Evolutionary conservation across 2,113 vertebrate genomes (phyloP).

Genomic region (Eulemur rufifrons): DNA sequence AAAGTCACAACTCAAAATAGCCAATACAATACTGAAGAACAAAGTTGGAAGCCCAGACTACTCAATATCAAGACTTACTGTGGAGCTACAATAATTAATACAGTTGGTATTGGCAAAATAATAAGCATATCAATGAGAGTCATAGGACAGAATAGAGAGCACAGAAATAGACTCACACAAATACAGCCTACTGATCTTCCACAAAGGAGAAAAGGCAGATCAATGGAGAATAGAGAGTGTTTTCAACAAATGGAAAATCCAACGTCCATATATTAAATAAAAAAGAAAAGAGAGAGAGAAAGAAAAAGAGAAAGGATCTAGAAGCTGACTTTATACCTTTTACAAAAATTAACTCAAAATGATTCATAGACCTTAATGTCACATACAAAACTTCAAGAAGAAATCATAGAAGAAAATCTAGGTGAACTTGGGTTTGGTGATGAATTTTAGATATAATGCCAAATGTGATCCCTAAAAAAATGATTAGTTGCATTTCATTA

Average conservation of each 20-base stretch:
- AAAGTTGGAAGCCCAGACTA: background rate
- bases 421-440: background rate
- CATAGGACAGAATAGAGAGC: background rate
- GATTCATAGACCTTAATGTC: background rate
- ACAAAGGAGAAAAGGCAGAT: background rate
- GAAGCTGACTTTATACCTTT: background rate
- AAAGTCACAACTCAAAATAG: background rate
- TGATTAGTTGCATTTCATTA: background rate
- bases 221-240: background rate
- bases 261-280: background rate
- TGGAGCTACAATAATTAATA: background rate
- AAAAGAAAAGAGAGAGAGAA: background rate
- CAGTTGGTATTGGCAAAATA: background rate
- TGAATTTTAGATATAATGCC: background rate
- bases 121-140: background rate
- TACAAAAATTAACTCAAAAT: background rate
- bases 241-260: background rate
- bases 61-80: background rate
- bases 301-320: background rate
- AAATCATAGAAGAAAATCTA: background rate
- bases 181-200: background rate
- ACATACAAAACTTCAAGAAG: background rate
- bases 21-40: background rate
- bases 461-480: background rate
- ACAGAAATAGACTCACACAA: background rate